Evolutionary conservation across 2,888 invertebrate species (phyloP), one percentile per base, ranked within the genome.

Genomic region (Leucophenga maculata): DNA sequence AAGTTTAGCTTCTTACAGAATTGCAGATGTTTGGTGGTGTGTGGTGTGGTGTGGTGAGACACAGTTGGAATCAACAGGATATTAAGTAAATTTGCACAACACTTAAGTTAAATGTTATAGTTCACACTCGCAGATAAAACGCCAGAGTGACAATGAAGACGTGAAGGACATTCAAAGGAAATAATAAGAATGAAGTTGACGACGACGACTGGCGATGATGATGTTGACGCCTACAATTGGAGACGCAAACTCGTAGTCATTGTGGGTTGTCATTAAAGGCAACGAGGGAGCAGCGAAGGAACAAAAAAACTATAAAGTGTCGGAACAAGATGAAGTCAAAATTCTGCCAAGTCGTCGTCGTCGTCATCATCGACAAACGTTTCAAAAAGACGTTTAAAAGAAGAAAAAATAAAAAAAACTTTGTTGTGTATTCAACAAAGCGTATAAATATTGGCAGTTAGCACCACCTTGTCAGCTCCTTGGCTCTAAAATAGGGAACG

Each of bases 381-480:
- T 39, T 39, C 39, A 39, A 1, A 11, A 11, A 11, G 8, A 11
- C 8, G 39, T 39, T 32, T 32, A n/a, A n/a, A n/a, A n/a, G n/a
- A n/a, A n/a, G 3, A 32, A 32, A 3, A 6, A 6, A 32, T 32
- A 32, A 8, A 32, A 32, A 32, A 32, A 3, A 8, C 32, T 32
- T 32, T 16, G 59, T 14, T 60, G 44, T 18, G 6, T 44, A 48
- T 60, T 71, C 66, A 72, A 39, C 26, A 74, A 72, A 73, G 77
- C 78, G 77, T 80, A 73, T 78, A 75, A 78, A 78, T 78, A 74
- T 75, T 77, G 75, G 80, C 80, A 80, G 79, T 78, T 77, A 70
- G 72, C 67, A 18, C 20, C 57, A 65, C 55, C 31, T 69, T 26
- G 32, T 57, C 20, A 8, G 8, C 31, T 6, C 50, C 22, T 31